Evolutionary conservation across 2,888 invertebrate species (phyloP).

Genomic region (Erebia aethiops): DNA sequence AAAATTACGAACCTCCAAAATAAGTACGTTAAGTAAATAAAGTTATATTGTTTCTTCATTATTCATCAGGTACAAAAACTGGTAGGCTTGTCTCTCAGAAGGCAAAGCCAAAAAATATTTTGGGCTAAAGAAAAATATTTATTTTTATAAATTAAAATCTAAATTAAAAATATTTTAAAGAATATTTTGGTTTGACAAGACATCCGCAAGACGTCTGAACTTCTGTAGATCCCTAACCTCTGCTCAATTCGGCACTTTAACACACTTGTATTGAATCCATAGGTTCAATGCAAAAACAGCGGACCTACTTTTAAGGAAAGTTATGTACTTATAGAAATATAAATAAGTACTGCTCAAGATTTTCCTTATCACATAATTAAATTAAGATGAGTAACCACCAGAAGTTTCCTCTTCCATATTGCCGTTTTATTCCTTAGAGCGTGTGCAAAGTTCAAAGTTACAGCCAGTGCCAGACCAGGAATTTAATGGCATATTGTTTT

Average conservation of each 20-base stretch:
- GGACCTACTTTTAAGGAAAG: not conserved
- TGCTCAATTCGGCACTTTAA: not conserved
- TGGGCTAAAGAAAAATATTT: too few relatives aligned
- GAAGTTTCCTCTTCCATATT: constrained; percentile 9
- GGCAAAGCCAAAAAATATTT: too few relatives aligned
- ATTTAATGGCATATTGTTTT: constrained; percentile 7
- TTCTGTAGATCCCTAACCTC: too few relatives aligned
- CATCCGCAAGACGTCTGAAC: too few relatives aligned
- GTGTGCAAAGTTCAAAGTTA: constrained; percentile 4
- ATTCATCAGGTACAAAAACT: too few relatives aligned
- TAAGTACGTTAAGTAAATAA: too few relatives aligned
- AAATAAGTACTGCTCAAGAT: not conserved
- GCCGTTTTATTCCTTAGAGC: not conserved
- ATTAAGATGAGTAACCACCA: not conserved
- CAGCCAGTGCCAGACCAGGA: not conserved
- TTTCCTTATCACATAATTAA: constrained; percentile 24
- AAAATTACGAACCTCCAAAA: too few relatives aligned
- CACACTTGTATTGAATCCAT: not conserved
- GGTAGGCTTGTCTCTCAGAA: too few relatives aligned
- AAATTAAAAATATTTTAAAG: too few relatives aligned
- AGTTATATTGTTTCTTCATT: too few relatives aligned
- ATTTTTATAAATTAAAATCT: too few relatives aligned
- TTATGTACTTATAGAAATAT: not conserved
- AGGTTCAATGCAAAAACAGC: not conserved
- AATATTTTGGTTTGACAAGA: too few relatives aligned